Conservation (phyloP, 2,113 vertebrate genomes). For the Petroica traversi region DNA sequence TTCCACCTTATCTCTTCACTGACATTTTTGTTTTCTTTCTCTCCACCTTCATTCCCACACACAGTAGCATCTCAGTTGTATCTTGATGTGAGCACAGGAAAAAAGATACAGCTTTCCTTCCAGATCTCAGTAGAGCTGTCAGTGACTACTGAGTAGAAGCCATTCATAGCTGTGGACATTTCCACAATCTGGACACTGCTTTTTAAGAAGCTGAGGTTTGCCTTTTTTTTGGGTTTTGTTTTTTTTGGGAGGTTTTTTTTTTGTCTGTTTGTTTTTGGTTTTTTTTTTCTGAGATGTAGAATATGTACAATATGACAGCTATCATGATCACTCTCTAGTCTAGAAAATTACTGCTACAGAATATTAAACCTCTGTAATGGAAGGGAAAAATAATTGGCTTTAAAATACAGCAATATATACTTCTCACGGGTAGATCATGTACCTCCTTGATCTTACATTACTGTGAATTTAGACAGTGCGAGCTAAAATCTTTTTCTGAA, state of each 20-base stretch:
- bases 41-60: neutral
- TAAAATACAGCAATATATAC: neutral
- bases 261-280: too few species aligned
- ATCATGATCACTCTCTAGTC: neutral
- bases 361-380: neutral
- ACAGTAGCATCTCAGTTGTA: neutral
- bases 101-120: neutral
- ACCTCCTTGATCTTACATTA: neutral
- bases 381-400: neutral
- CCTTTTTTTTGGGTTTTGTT: neutral
- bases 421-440: neutral
- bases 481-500: neutral
- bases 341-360: neutral
- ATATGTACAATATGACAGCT: neutral
- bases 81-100: neutral
- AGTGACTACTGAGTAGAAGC: neutral
- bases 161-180: neutral
- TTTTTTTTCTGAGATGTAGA: neutral
- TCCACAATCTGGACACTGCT: neutral
- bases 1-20: neutral
- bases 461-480: accelerated
- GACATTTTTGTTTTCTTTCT: neutral
- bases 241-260: too few species aligned
- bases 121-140: neutral
- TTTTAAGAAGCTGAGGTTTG: neutral